These are phyloP conservation scores for Neomorphus geoffroyi DNA, from an alignment of 2,797 vertebrate genomes.

Conservation along the genomic window DNA sequence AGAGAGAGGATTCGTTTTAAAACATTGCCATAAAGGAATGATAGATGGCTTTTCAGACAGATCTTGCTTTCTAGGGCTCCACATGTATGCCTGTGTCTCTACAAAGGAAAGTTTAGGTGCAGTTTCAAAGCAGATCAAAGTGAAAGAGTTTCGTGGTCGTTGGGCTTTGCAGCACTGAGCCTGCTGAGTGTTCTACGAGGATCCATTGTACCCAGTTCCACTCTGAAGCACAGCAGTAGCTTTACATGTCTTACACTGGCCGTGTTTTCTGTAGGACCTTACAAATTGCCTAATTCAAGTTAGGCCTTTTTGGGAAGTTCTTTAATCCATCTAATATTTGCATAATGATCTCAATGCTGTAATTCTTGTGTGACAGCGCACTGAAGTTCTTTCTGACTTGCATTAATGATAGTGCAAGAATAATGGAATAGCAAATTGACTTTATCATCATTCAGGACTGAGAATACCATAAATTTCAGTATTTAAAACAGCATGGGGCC, in stretches of 20 bases:
- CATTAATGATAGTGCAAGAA: slow-evolving; percentile 14
- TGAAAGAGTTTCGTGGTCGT: slow-evolving; percentile 17
- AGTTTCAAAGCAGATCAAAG: slow-evolving; percentile 50
- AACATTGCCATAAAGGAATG: background rate
- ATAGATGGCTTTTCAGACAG: background rate
- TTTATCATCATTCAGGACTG: background rate
- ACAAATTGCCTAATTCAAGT: slow-evolving; percentile 46
- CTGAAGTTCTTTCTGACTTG: slow-evolving; percentile 15
- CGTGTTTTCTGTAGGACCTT: background rate
- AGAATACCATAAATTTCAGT: background rate
- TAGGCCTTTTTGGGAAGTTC: slow-evolving; percentile 24
- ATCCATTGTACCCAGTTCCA: background rate
- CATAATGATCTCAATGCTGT: slow-evolving; percentile 37
- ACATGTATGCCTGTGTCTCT: background rate
- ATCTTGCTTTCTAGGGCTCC: background rate
- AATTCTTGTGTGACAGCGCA: slow-evolving; percentile 27
- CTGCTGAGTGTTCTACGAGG: slow-evolving; percentile 16
- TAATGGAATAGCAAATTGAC: slow-evolving; percentile 4
- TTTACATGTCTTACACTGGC: slow-evolving; percentile 18
- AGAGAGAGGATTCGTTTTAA: background rate
- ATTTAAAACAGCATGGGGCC: background rate
- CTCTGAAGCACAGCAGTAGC: background rate
- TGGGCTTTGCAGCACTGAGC: slow-evolving; percentile 25
- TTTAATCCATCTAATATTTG: slow-evolving; percentile 53
- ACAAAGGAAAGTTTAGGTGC: background rate